A percentile compares a stretch with the other conserved stretches of the same genome.
phyloP scores from a whole-genome alignment of 2,888 invertebrate species.

The Scelioninae gen. 1 region DNA sequence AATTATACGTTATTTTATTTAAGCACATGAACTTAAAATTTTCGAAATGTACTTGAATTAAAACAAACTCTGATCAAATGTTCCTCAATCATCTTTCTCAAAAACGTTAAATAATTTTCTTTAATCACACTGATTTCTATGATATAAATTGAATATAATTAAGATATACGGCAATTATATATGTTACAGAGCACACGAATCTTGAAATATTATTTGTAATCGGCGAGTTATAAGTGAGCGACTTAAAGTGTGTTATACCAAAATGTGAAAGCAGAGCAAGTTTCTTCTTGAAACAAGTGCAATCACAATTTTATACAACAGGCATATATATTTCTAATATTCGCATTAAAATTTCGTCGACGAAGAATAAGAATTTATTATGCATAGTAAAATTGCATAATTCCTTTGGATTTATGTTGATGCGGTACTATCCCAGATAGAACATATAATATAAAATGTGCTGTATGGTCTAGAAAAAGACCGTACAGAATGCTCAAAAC shows the following conservation, averaged over 20 bases:
- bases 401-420: no score
- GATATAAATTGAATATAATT: conserved; percentile 49
- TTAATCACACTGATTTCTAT: neutral
- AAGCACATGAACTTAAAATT: no score
- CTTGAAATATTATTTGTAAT: conserved; percentile 64
- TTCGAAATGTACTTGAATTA: no score
- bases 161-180: conserved; percentile 29
- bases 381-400: no score
- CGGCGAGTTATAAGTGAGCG: conserved; percentile 65
- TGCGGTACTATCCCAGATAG: no score
- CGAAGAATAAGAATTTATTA: conserved; percentile 16
- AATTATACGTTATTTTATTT: no score
- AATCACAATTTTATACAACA: conserved; percentile 63
- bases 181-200: conserved; percentile 26
- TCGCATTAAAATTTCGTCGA: conserved; percentile 57
- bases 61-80: no score
- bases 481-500: no score
- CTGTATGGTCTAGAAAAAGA: no score
- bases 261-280: conserved; percentile 71
- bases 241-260: conserved; percentile 62
- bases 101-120: no score
- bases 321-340: conserved; percentile 32
- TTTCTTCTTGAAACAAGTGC: conserved; percentile 72
- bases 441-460: no score
- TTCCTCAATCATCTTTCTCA: no score